These are phyloP conservation scores for Caenorhabditis briggsae DNA, from an alignment of 1,140 invertebrate species.

Conservation along the genomic window DNA sequence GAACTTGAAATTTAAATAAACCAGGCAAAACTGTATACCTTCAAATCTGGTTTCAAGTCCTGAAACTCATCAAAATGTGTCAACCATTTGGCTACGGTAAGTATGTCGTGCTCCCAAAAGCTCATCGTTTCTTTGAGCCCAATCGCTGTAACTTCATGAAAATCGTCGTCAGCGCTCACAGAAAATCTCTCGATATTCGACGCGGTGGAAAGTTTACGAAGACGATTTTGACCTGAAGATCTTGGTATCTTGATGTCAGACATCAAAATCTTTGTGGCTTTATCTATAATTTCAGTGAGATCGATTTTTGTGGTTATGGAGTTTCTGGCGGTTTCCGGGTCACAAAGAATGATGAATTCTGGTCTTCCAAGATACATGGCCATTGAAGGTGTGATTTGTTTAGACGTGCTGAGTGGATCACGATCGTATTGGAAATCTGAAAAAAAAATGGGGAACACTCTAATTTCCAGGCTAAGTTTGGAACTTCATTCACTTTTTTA, in stretches of 20 bases:
- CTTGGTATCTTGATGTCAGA: neutral
- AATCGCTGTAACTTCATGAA: neutral
- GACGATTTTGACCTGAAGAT: neutral
- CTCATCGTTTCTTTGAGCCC: constrained; percentile 3
- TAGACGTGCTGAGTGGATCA: neutral
- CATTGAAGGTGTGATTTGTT: neutral
- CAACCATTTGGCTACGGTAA: neutral
- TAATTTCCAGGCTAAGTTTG: no score
- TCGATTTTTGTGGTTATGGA: neutral
- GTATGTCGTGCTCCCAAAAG: neutral
- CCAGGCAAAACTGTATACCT: no score
- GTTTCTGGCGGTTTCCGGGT: neutral
- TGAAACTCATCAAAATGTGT: constrained; percentile 33
- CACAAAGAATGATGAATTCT: constrained; percentile 4
- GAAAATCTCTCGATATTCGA: neutral
- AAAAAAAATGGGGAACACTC: no score
- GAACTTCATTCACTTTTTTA: no score
- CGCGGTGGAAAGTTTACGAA: neutral
- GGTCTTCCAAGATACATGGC: neutral
- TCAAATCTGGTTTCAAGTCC: neutral
- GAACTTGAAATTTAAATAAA: no score
- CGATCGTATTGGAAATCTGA: constrained; percentile 37
- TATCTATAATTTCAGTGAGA: neutral
- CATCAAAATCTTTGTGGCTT: neutral
- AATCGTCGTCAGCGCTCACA: neutral